Evolutionary conservation across 2,888 invertebrate genomes (phyloP), one percentile per base, ranked within the genome.

Genomic region (Notocelia uddmanniana): DNA sequence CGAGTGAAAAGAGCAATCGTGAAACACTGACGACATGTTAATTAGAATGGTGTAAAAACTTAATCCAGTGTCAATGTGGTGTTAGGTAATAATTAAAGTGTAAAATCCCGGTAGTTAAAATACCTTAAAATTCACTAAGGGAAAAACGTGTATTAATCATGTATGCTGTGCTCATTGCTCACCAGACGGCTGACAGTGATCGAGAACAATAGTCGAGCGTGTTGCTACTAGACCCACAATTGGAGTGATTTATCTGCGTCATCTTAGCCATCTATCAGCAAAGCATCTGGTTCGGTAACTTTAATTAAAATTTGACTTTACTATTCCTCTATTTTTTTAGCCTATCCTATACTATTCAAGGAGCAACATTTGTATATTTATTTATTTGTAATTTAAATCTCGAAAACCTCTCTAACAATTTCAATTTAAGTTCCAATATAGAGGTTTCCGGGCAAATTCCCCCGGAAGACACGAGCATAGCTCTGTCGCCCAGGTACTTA

Each of bases 221-320:
- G 68, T 60, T 59, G 69, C 63, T 55, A 23, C 63, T 11, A 60
- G 54, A 68, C 52, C 37, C 62, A 54, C 54, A 68, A 55, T 66
- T 66, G 26, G 41, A 59, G 74, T 75, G 75, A 77, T 76, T 70
- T 74, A 78, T 54, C 63, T 26, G 67, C 67, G 71, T 23, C 73
- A 82, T 83, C 73, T 82, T 79, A 80, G 67, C 71, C n/a, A n/a
- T n/a, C n/a, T n/a, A n/a, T n/a, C n/a, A 31, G 5, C 2, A 63
- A 69, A 75, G 77, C 76, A 81, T 83, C 81, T 54, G 68, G 79
- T 78, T 80, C 80, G 78, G 73, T 78, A 79, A 79, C 77, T 78
- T 78, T 67, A 48, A 23, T 62, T 57, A 13, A 54, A 37, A 21
- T 45, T 41, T 18, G 19, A 41, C n/a, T 31, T 34, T 37, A 34